Evolutionary conservation across 2,888 invertebrate species (phyloP), one percentile per base, ranked within the genome.

Genomic region (Nineta flava): DNA sequence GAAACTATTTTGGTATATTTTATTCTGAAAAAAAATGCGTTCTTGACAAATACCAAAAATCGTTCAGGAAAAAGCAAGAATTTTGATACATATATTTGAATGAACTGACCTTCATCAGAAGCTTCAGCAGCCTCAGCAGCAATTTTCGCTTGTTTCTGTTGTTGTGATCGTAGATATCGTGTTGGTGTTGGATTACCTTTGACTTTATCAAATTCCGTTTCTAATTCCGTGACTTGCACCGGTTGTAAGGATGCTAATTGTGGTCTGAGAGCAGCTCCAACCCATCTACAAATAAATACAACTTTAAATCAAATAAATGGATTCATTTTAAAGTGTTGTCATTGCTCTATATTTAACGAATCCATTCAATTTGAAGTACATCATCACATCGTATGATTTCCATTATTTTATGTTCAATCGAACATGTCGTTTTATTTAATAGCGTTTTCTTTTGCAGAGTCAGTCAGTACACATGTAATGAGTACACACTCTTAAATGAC

Each of bases 181-280:
- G 72, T 74, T 19, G 88, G 87, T n/a, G 70, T 65, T 0, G 82
- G 80, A 61, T 79, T 81, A 48, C 73, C 69, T 41, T 68, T 70
- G 44, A 78, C 65, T 60, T 87, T 87, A 46, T 81, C 79, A 70
- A 96, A 96, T 60, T 94, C 87, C 34, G 81, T 76, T 58, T 95
- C 84, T 43, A 97, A 65, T 66, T 96, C 96, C 51, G 87, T 80
- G 32, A 94, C 72, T 59, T 92, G 87, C 1, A 95, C 85, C 2
- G 94, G 87, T 62, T 96, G 95, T 15, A 96, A 72, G 34, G 81
- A 77, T 16, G 83, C 76, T 53, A 95, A 77, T 64, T 93, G 93
- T 1, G 88, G 81, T 62, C 86, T 87, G 55, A 93, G 74, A 1
- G 88, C 86, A 9, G 75, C 68, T 0, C 87, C 86, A 53, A 88